phyloP scores from a whole-genome alignment of 1,140 invertebrate species.

The Piezodorus guildinii region DNA sequence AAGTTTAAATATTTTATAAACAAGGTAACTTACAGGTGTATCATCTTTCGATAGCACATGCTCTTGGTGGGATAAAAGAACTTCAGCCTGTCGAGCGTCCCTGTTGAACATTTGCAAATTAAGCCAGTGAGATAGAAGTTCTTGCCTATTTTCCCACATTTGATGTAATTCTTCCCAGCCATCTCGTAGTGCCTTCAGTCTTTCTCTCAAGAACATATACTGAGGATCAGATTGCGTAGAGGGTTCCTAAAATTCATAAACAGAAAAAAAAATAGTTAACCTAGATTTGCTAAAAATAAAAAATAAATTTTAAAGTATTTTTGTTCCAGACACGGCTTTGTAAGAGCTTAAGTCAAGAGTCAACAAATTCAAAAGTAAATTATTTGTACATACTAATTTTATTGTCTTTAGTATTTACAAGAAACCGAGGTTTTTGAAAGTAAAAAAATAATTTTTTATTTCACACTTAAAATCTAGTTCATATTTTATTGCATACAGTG shows the following conservation, averaged over 20 bases:
- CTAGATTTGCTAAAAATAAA: neutral
- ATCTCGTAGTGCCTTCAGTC: constrained; percentile 92
- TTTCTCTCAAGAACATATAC: constrained; percentile 96
- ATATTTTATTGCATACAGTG: no score
- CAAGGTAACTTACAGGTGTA: constrained; percentile 52
- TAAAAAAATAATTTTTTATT: no score
- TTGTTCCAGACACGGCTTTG: no score
- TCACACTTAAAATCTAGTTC: no score
- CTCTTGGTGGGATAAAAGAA: constrained; percentile 94
- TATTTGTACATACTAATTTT: no score
- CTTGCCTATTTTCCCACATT: constrained; percentile 99
- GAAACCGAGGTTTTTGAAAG: no score
- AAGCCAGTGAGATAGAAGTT: constrained; percentile 85
- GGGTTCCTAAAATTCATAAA: constrained; percentile 47
- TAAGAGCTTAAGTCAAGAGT: no score
- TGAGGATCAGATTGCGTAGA: constrained; percentile 87
- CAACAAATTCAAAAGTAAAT: no score
- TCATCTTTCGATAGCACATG: constrained; percentile 91
- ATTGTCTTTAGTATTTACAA: no score
- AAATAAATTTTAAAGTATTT: neutral
- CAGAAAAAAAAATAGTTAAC: neutral
- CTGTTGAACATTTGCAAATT: constrained; percentile 91
- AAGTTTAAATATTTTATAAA: neutral
- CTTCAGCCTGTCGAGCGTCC: constrained; percentile 95
- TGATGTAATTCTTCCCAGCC: constrained; percentile 98